A percentile compares a stretch with the other conserved stretches of the same genome.
Conservation (phyloP, 1,140 invertebrate genomes). For the Calliopsis andreniformis region DNA sequence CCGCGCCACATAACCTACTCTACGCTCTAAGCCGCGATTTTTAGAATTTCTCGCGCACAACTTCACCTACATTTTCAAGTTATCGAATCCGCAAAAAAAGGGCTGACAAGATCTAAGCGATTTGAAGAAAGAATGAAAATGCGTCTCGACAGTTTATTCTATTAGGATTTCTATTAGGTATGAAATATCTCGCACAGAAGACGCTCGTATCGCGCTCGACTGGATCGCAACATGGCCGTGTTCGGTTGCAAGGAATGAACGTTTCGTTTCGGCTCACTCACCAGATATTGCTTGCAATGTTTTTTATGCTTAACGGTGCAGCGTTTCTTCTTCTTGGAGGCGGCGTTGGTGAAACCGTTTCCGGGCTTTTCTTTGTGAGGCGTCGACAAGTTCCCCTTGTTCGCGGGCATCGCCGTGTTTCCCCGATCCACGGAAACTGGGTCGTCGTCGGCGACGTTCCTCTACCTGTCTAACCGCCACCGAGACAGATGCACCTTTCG, state of each 20-base stretch:
- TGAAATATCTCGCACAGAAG: background rate
- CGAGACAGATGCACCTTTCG: slow-evolving; percentile 26
- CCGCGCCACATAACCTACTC: slow-evolving; percentile 45
- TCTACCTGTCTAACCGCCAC: slow-evolving; percentile 20
- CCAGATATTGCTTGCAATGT: slow-evolving; percentile 74
- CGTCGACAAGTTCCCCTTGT: slow-evolving; percentile 71
- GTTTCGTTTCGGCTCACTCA: slow-evolving; percentile 65
- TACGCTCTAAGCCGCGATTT: background rate
- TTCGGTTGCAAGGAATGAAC: slow-evolving; percentile 40
- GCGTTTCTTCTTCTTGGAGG: slow-evolving; percentile 69
- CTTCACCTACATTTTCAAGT: background rate
- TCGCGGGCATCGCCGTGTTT: slow-evolving; percentile 70
- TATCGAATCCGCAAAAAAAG: no score
- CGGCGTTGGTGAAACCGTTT: slow-evolving; percentile 54
- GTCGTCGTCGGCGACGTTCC: background rate
- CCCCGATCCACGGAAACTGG: slow-evolving; percentile 23
- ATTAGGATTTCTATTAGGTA: no score
- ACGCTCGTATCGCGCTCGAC: slow-evolving; percentile 26
- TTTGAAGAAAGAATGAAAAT: no score
- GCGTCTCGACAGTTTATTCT: no score
- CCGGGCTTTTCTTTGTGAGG: slow-evolving; percentile 70
- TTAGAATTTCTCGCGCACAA: background rate
- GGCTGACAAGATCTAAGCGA: no score
- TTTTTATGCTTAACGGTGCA: slow-evolving; percentile 73
- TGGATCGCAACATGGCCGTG: slow-evolving; percentile 50